These are phyloP conservation scores for Gortyna flavago DNA, from an alignment of 2,888 invertebrate species.

Conservation along the genomic window DNA sequence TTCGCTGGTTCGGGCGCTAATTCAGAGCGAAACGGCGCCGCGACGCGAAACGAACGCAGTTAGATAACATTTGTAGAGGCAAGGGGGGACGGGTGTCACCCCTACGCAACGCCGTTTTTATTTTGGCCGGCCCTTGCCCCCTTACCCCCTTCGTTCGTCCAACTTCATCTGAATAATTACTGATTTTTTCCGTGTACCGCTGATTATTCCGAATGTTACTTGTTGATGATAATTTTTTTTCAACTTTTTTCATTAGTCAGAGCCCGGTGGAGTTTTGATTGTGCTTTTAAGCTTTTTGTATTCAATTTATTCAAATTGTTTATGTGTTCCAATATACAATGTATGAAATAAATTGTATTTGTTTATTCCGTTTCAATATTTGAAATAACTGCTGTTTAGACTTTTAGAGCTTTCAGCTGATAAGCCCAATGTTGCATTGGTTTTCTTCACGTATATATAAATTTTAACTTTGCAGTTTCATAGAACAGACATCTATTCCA, in stretches of 20 bases:
- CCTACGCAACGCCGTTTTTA: constrained; percentile 90
- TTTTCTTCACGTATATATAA: not conserved
- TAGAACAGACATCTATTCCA: not conserved
- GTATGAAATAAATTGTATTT: constrained; percentile 60
- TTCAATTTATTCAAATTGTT: constrained; percentile 68
- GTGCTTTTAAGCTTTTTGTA: constrained; percentile 74
- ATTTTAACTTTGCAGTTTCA: not conserved
- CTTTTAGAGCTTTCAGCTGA: constrained; percentile 34
- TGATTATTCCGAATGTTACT: constrained; percentile 90
- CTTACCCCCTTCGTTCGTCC: constrained; percentile 89
- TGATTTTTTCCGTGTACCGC: constrained; percentile 90
- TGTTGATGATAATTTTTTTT: constrained; percentile 89
- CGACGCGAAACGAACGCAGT: constrained; percentile 88
- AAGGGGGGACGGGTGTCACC: constrained; percentile 85
- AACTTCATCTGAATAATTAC: constrained; percentile 91
- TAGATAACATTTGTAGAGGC: constrained; percentile 90
- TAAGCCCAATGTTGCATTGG: constrained; percentile 12
- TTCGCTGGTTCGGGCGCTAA: constrained; percentile 86
- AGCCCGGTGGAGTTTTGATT: constrained; percentile 72
- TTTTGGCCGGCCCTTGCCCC: constrained; percentile 90
- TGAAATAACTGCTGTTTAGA: constrained; percentile 42
- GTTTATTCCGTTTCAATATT: constrained; percentile 57
- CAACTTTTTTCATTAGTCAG: constrained; percentile 85
- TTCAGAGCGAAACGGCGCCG: constrained; percentile 84
- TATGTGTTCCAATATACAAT: constrained; percentile 63